Evolutionary conservation across 2,888 invertebrate species (phyloP), one percentile per base, ranked within the genome.

Genomic region (Ceriagrion tenellum): DNA sequence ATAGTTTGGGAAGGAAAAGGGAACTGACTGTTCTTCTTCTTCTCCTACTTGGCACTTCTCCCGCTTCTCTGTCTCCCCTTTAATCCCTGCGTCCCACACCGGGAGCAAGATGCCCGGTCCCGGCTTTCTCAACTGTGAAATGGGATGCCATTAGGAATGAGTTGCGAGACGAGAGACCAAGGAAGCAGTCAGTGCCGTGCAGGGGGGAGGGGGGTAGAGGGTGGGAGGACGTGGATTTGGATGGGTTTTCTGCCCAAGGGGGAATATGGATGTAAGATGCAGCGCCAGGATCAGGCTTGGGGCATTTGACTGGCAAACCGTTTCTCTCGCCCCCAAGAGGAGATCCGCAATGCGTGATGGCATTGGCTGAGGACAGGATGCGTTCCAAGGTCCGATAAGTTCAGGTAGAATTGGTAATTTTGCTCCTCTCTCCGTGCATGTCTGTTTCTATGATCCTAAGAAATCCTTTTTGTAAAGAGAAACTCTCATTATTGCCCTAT

Each of bases 111-210:
- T 30, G 63, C 47, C 35, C 55, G 10, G 47, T 40, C 13, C 59
- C 63, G 26, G 55, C 0, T n/a, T 55, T 47, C 95, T 95, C 74
- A 26, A 74, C 74, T 95, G 95, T 95, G 95, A 95, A 95, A 95
- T 95, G 95, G 95, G 63, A 95, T 95, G 95, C 95, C 95, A 95
- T 95, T 95, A 95, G 95, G 95, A 95, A 95, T 95, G 95, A 95
- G 95, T 95, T 95, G 95, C 59, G 95, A 63, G 95, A 40, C 55
- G 59, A 16, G 59, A 59, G 59, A 20, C 59, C 59, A 59, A 59
- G 59, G 59, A 59, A 20, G 69, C 26, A 69, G 69, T 69, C 26
- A 20, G 26, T 26, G 69, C 20, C 40, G 35, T 13, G 40, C 16
- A 47, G 40, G 47, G 47, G 20, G 0, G 40, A 40, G 88, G 3